Evolutionary conservation across 2,888 invertebrate genomes (phyloP).

Genomic region (Pachydiplax longipennis): DNA sequence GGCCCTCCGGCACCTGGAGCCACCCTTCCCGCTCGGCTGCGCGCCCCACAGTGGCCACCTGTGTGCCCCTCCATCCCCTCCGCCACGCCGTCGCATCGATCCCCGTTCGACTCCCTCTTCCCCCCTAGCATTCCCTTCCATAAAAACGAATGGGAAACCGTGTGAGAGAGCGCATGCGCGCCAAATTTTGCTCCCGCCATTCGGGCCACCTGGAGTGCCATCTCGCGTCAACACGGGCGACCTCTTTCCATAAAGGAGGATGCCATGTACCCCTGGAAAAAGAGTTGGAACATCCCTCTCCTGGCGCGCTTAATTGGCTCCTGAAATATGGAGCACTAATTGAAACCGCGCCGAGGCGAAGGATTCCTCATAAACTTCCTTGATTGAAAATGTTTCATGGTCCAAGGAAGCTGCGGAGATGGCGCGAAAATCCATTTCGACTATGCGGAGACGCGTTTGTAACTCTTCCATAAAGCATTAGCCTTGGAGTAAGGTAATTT

Average conservation of each 20-base stretch:
- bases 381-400: no score
- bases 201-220: conserved; percentile 9
- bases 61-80: background rate
- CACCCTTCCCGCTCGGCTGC: no score
- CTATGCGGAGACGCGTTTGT: no score
- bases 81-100: background rate
- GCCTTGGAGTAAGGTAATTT: no score
- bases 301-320: background rate
- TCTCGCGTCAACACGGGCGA: conserved; percentile 29
- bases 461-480: no score
- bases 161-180: background rate
- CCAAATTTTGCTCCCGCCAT: background rate
- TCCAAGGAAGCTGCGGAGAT: no score
- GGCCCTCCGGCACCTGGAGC: no score
- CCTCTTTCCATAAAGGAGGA: background rate
- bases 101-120: background rate
- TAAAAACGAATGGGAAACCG: background rate
- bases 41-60: background rate
- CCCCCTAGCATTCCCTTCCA: background rate
- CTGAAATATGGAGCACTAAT: background rate
- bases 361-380: no score
- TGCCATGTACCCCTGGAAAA: background rate
- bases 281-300: background rate
- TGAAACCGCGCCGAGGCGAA: background rate
- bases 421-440: no score